Conservation (phyloP, 2,113 vertebrate species). For the Desmodus rotundus region DNA sequence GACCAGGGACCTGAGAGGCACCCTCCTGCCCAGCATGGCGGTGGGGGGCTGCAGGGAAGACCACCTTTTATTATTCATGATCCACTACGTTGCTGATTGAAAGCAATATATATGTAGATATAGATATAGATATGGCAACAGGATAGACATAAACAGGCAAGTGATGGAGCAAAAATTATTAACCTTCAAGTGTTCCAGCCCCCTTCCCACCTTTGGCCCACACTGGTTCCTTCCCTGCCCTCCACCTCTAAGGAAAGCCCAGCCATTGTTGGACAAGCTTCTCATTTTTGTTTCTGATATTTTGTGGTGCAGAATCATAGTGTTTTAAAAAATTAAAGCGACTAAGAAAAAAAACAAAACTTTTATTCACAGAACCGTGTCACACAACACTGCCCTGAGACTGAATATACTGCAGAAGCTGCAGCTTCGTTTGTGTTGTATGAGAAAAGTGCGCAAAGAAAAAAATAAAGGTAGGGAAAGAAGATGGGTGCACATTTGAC, state of each 20-base stretch:
- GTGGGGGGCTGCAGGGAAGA: neutral
- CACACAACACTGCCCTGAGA: neutral
- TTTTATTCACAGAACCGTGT: neutral
- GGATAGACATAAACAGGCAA: neutral
- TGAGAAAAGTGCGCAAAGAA: neutral
- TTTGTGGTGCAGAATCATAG: slow-evolving; percentile 6
- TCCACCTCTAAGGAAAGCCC: neutral
- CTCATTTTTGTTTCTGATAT: slow-evolving; percentile 4
- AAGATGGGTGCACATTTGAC: neutral
- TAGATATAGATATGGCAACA: neutral
- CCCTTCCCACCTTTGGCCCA: neutral
- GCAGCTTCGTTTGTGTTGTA: neutral
- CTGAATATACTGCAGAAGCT: neutral
- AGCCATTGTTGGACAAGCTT: neutral
- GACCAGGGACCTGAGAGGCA: neutral
- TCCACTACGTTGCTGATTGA: neutral
- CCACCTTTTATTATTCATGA: neutral
- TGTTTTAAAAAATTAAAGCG: neutral
- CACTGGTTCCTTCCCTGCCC: neutral
- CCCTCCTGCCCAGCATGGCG: neutral
- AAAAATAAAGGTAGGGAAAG: neutral
- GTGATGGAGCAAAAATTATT: neutral
- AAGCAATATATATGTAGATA: neutral
- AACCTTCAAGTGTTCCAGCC: neutral
- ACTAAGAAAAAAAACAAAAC: slow-evolving; percentile 9